phyloP scores from a whole-genome alignment of 2,797 vertebrate genomes.

The Corythornis leucogaster region DNA sequence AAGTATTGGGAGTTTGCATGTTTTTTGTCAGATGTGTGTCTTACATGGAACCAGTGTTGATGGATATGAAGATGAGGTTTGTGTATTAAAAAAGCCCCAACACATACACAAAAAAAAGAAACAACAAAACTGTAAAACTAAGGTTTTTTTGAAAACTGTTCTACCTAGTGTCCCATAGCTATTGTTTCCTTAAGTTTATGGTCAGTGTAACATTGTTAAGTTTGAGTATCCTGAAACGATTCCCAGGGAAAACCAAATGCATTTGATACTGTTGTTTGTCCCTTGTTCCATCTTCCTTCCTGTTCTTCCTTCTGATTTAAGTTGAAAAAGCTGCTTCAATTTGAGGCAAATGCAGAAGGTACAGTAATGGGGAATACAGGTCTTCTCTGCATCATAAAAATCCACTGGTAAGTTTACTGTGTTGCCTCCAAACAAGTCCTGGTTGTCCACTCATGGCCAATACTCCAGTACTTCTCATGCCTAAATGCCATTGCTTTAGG shows the following conservation, averaged over 20 bases:
- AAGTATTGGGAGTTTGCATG: constrained; percentile 51
- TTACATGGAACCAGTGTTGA: constrained; percentile 47
- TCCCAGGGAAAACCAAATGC: neutral
- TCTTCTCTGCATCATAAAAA: neutral
- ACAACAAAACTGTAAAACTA: neutral
- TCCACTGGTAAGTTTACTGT: constrained; percentile 27
- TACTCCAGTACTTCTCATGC: constrained; percentile 38
- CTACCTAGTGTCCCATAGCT: constrained; percentile 33
- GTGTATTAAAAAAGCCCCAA: neutral
- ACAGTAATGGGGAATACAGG: constrained; percentile 1
- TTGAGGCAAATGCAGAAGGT: constrained; percentile 24
- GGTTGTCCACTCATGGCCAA: neutral
- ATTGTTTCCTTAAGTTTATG: constrained; percentile 35
- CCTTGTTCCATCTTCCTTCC: neutral
- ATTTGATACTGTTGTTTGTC: neutral
- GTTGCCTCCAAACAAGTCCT: constrained; percentile 14
- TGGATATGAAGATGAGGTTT: constrained; percentile 17
- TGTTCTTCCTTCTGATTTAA: constrained; percentile 1
- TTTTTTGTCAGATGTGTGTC: constrained; percentile 61
- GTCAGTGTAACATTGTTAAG: neutral
- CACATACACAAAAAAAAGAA: neutral
- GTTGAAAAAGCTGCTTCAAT: constrained; percentile 36
- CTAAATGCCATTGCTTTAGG: constrained; percentile 17
- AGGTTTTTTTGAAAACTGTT: constrained; percentile 23
- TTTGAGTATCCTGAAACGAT: constrained; percentile 20